Evolutionary conservation across 2,113 vertebrate genomes (phyloP).

Genomic region (Melierax canorus): DNA sequence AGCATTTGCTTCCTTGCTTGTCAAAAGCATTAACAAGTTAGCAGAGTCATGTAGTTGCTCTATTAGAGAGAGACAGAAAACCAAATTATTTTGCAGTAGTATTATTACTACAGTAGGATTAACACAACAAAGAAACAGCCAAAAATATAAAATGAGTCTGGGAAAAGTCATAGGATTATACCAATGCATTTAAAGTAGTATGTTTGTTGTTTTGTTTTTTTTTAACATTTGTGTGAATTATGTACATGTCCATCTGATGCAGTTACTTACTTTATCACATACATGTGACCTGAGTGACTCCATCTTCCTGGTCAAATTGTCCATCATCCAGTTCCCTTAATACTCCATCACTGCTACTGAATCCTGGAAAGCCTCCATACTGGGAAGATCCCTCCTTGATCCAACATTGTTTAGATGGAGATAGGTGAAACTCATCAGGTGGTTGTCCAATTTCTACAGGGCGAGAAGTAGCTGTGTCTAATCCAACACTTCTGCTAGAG

Average conservation of each 20-base stretch:
- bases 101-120: slow-evolving; percentile 35
- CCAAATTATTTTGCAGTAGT: slow-evolving; percentile 7
- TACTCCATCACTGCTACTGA: slow-evolving; percentile 78
- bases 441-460: not conserved
- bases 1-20: slow-evolving; percentile 12
- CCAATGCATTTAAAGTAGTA: not conserved
- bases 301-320: slow-evolving; percentile 91
- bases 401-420: slow-evolving; percentile 57
- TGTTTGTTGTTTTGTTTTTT: not conserved
- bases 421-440: not conserved
- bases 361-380: slow-evolving; percentile 76
- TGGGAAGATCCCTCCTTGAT: slow-evolving; percentile 29
- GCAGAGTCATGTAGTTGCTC: not conserved
- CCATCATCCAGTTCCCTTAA: slow-evolving; percentile 88
- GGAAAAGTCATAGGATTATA: not conserved
- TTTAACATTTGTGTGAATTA: not conserved
- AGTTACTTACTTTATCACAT: slow-evolving; percentile 76
- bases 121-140: not conserved
- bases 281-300: slow-evolving; percentile 92
- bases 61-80: not conserved
- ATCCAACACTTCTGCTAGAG: slow-evolving; percentile 54
- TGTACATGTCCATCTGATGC: slow-evolving; percentile 23
- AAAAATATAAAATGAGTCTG: not conserved
- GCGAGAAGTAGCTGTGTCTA: slow-evolving; percentile 25
- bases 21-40: slow-evolving; percentile 10